Base-by-base conservation (phyloP, 1,140 invertebrate genomes). In the Drosophila busckii region DNA sequence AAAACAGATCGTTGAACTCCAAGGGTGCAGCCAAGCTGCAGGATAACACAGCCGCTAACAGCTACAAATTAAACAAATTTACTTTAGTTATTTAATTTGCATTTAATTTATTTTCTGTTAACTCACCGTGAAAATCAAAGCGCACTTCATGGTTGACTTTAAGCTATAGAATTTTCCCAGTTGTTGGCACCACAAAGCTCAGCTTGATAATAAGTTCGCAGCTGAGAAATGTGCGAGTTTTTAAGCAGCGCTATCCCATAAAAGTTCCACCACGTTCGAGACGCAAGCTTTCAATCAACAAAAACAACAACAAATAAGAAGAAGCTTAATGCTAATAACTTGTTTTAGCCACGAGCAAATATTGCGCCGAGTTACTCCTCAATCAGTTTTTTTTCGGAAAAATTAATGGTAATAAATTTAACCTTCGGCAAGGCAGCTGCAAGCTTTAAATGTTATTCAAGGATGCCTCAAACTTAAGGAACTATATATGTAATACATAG, bases 141-240 rank as follows among this genome's bases (percentile, higher is more conserved):
- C 37, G 75, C 52, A 66, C 69, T 80, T 80, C 75, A 80, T 80
- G 73, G 53, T 28, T 23, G 22, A 10, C 25, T 45, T 26, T 10
- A 2, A n/a, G n/a, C n/a, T n/a, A n/a, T n/a, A n/a, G n/a, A n/a
- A n/a, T n/a, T 19, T 42, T 12, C 16, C 38, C 32, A 56, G 34
- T 55, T 80, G 67, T 65, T 59, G 22, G 26, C 75, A 29, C 60
- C 60, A 48, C 59, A 48, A 69, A 67, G 75, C 54, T 55, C 61
- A 70, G 69, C 64, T 82, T 49, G 69, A 71, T 66, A 82, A 76
- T 82, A 82, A 75, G 55, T 67, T 66, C 44, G 58, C 32, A 44
- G 46, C 41, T 53, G 41, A 64, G 42, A 44, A 8, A 46, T n/a
- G 44, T 34, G 49, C 53, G 70, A 61, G 19, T 75, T 62, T 80